These are phyloP conservation scores for Chouioia cunea DNA, from an alignment of 2,888 invertebrate species.

Conservation along the genomic window DNA sequence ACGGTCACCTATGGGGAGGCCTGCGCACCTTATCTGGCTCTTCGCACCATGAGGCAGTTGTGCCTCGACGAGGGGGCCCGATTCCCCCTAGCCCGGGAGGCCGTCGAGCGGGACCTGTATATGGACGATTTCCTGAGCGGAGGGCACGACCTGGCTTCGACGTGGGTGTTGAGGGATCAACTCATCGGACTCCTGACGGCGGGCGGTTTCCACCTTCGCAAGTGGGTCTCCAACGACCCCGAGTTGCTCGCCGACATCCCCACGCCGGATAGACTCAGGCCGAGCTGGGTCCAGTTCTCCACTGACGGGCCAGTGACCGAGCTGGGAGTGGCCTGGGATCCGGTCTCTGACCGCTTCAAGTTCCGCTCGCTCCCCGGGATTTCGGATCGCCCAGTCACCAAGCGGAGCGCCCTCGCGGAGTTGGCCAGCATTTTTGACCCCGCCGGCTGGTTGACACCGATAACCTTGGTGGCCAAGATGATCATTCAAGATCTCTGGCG, in stretches of 20 bases:
- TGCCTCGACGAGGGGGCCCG: conserved; percentile 10
- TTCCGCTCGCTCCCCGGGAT: neutral
- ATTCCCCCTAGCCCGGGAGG: too few relatives aligned
- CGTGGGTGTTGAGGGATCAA: neutral
- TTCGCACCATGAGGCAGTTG: conserved; percentile 15
- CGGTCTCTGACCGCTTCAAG: too few relatives aligned
- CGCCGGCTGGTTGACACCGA: too few relatives aligned
- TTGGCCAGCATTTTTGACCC: too few relatives aligned
- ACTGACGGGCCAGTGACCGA: too few relatives aligned
- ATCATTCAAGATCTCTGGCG: too few relatives aligned
- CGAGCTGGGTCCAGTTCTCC: too few relatives aligned
- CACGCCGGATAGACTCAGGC: too few relatives aligned
- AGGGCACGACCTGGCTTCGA: neutral
- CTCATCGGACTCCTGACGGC: neutral
- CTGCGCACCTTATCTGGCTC: conserved; percentile 23
- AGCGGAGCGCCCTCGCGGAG: too few relatives aligned
- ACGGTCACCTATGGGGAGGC: conserved; percentile 13
- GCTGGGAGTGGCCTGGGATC: too few relatives aligned
- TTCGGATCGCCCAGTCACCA: conserved; percentile 18
- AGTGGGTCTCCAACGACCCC: conserved; percentile 10
- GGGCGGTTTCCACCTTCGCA: conserved; percentile 12
- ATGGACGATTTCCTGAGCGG: conserved; percentile 28
- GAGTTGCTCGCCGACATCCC: neutral
- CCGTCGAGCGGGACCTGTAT: conserved; percentile 17
- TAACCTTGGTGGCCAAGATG: too few relatives aligned